Conservation (phyloP, 2,797 vertebrate species). For the Dallia pectoralis region DNA sequence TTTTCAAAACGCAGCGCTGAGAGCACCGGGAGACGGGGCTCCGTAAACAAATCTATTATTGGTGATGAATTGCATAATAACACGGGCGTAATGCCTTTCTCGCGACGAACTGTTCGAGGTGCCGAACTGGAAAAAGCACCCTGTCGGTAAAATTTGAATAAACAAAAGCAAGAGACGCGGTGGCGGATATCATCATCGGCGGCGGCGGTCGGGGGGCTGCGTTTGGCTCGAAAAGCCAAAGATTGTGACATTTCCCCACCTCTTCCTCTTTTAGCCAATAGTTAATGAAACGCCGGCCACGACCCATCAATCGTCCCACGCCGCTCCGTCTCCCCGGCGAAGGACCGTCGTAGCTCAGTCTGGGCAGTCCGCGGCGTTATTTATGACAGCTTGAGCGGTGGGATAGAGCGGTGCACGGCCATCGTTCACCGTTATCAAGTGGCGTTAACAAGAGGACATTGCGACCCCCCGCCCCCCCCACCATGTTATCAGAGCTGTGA, state of each 20-base stretch:
- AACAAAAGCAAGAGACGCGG: conserved; percentile 61
- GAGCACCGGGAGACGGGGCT: conserved; percentile 72
- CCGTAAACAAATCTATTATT: conserved; percentile 88
- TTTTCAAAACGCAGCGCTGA: conserved; percentile 79
- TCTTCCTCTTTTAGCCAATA: conserved; percentile 30
- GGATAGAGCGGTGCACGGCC: conserved; percentile 20
- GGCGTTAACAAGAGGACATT: conserved; percentile 21
- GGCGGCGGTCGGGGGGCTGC: conserved; percentile 42
- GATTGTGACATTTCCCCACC: conserved; percentile 23
- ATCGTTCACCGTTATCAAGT: conserved; percentile 26
- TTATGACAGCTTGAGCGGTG: conserved; percentile 15
- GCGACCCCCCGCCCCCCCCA: conserved; percentile 15
- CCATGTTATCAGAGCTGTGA: conserved; percentile 11
- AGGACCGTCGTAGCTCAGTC: conserved; percentile 21
- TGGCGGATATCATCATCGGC: conserved; percentile 56
- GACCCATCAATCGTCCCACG: conserved; percentile 49
- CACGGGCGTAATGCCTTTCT: conserved; percentile 82
- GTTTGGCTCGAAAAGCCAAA: conserved; percentile 38
- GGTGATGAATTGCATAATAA: conserved; percentile 89
- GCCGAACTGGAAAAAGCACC: conserved; percentile 84
- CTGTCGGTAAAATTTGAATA: conserved; percentile 84
- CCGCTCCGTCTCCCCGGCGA: conserved; percentile 28
- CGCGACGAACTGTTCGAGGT: conserved; percentile 80
- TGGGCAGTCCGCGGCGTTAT: conserved; percentile 14
- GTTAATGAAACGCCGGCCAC: conserved; percentile 52